Conservation (phyloP, 1,140 invertebrate species). For the Zaprionus nigranus region DNA sequence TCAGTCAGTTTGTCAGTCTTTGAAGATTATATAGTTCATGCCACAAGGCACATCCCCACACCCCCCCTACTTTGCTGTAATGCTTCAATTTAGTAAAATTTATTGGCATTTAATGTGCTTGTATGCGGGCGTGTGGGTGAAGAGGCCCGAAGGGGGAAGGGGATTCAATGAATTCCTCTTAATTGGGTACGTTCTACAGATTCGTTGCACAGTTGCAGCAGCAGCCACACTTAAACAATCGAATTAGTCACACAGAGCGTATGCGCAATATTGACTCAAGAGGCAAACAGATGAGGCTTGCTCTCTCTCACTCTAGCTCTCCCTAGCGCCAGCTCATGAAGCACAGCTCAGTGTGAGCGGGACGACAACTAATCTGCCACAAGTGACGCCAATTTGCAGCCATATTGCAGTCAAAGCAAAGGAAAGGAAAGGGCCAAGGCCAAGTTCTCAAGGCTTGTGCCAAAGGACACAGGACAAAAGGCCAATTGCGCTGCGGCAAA, state of each 20-base stretch:
- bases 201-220: conserved; percentile 16
- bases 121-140: conserved; percentile 48
- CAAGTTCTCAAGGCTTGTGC: conserved; percentile 2
- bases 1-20: not conserved
- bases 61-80: not conserved
- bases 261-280: conserved; percentile 25
- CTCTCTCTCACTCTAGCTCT: no score
- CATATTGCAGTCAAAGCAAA: not conserved
- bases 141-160: not conserved
- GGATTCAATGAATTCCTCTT: conserved; percentile 23
- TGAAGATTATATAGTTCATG: not conserved
- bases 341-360: not conserved
- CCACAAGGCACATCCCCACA: not conserved
- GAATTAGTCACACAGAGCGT: conserved; percentile 38
- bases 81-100: conserved; percentile 60
- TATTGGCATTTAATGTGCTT: conserved; percentile 70
- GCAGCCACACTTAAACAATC: conserved; percentile 12
- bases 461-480: not conserved
- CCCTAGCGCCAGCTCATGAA: conserved; percentile 23
- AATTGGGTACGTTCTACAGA: conserved; percentile 60
- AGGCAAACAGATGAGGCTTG: not conserved
- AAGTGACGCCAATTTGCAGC: not conserved
- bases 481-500: conserved; percentile 1
- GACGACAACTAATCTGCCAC: conserved; percentile 10
- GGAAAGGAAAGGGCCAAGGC: not conserved